phyloP scores from a whole-genome alignment of 2,888 invertebrate species.

The Chymomyza caudatula region DNA sequence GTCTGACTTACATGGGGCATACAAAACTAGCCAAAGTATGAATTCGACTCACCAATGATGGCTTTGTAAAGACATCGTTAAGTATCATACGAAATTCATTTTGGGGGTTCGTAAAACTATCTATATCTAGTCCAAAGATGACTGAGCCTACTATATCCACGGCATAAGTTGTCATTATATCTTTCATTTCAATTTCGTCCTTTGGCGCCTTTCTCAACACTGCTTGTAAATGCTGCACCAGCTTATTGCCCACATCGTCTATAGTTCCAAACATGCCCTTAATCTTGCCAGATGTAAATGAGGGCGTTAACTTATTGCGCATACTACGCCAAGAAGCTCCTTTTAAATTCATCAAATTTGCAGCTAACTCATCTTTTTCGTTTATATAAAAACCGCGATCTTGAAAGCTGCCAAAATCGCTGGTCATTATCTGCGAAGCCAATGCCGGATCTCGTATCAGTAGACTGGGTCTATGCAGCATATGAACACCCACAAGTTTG shows the following conservation, averaged over 20 bases:
- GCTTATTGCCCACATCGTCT: slow-evolving; percentile 80
- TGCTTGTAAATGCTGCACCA: slow-evolving; percentile 78
- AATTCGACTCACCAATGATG: slow-evolving; percentile 33
- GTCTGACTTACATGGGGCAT: slow-evolving; percentile 66
- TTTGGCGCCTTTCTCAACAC: slow-evolving; percentile 62
- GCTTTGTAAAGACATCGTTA: slow-evolving; percentile 29
- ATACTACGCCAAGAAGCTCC: slow-evolving; percentile 82
- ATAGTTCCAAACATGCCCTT: slow-evolving; percentile 83
- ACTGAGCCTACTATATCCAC: slow-evolving; percentile 78
- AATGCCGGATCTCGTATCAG: slow-evolving; percentile 82
- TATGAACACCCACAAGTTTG: slow-evolving; percentile 81
- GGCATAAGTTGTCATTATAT: slow-evolving; percentile 70
- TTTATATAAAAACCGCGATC: slow-evolving; percentile 83
- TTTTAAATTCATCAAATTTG: slow-evolving; percentile 77
- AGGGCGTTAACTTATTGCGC: slow-evolving; percentile 82
- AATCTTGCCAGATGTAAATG: slow-evolving; percentile 84
- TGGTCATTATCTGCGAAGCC: slow-evolving; percentile 81
- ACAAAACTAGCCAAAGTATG: slow-evolving; percentile 52
- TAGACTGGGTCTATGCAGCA: slow-evolving; percentile 81
- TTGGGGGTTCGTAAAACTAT: slow-evolving; percentile 73
- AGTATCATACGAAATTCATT: slow-evolving; percentile 73
- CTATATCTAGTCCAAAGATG: slow-evolving; percentile 78
- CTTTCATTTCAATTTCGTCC: slow-evolving; percentile 79
- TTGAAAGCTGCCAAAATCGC: slow-evolving; percentile 83
- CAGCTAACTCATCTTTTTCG: slow-evolving; percentile 82